phyloP scores from a whole-genome alignment of 2,888 invertebrate species.

The Catocala nupta region DNA sequence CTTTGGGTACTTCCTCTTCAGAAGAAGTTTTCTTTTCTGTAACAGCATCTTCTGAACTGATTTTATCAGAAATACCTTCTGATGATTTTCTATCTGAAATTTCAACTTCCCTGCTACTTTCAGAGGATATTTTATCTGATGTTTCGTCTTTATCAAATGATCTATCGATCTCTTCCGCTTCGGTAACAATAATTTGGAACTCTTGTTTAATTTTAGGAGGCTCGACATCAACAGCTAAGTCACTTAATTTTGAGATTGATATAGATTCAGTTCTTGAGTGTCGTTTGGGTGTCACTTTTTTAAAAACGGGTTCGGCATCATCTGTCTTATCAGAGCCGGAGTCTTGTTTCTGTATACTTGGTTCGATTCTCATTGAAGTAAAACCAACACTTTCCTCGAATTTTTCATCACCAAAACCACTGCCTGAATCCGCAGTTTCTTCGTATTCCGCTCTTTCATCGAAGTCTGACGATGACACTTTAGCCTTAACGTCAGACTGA shows the following conservation, averaged over 20 bases:
- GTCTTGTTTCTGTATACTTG: constrained; percentile 74
- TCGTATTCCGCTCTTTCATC: constrained; percentile 85
- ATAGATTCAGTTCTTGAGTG: constrained; percentile 83
- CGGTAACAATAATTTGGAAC: constrained; percentile 82
- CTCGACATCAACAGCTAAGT: constrained; percentile 71
- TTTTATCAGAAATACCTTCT: constrained; percentile 83
- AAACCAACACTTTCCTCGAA: constrained; percentile 83
- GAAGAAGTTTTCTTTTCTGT: constrained; percentile 85
- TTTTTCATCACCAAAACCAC: constrained; percentile 84
- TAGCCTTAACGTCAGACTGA: constrained; percentile 81
- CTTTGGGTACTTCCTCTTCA: constrained; percentile 74
- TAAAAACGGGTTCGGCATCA: constrained; percentile 76
- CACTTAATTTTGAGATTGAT: constrained; percentile 79
- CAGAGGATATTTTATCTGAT: constrained; percentile 85
- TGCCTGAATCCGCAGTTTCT: constrained; percentile 82
- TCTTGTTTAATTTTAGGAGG: constrained; percentile 73
- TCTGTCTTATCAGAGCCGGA: constrained; percentile 72
- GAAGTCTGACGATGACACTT: constrained; percentile 83
- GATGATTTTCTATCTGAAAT: constrained; percentile 84
- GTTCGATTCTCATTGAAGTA: constrained; percentile 76
- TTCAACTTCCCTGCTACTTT: constrained; percentile 84
- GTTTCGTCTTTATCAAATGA: constrained; percentile 81
- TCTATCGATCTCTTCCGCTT: constrained; percentile 80
- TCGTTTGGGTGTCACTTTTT: constrained; percentile 81
- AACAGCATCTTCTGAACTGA: constrained; percentile 84